Evolutionary conservation across 1,140 invertebrate genomes (phyloP).

Genomic region (Pseudomyrmex concolor): DNA sequence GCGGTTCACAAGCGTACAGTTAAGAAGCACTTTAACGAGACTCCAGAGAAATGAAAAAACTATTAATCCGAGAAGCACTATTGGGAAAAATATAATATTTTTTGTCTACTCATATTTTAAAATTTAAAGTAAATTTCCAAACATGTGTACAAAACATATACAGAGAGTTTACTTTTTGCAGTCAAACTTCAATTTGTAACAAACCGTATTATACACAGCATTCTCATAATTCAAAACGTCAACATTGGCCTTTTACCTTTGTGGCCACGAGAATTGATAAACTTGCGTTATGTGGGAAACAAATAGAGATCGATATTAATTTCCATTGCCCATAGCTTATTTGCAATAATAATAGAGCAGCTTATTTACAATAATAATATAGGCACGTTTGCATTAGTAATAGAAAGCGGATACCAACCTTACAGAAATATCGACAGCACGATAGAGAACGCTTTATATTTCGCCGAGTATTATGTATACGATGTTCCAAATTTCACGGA

Average conservation of each 20-base stretch:
- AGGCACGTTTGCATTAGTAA: slow-evolving; percentile 47
- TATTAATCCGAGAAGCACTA: not conserved
- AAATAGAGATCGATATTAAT: slow-evolving; percentile 35
- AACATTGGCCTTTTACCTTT: slow-evolving; percentile 6
- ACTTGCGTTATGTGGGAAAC: slow-evolving; percentile 17
- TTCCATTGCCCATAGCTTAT: slow-evolving; percentile 15
- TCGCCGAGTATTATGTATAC: not conserved
- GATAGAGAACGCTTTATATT: slow-evolving; percentile 19
- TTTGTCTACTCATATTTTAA: too few species aligned
- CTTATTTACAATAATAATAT: slow-evolving; percentile 51
- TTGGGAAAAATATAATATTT: too few species aligned
- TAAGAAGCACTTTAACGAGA: not conserved
- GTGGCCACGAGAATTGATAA: slow-evolving; percentile 12
- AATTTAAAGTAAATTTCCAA: too few species aligned
- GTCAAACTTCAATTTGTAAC: too few species aligned
- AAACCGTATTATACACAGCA: not conserved
- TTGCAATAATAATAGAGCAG: slow-evolving; percentile 36
- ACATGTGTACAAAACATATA: too few species aligned
- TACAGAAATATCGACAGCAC: slow-evolving; percentile 17
- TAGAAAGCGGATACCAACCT: slow-evolving; percentile 18
- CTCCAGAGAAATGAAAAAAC: not conserved
- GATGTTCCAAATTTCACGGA: not conserved
- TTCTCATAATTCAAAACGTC: slow-evolving; percentile 21
- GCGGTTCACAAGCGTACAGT: slow-evolving; percentile 5
- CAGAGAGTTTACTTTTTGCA: too few species aligned